Evolutionary conservation across 64 coral and sea anemone genomes (phyloP), one percentile per base, ranked within the genome.

Genomic region (Dendrophyllia cribrosa): DNA sequence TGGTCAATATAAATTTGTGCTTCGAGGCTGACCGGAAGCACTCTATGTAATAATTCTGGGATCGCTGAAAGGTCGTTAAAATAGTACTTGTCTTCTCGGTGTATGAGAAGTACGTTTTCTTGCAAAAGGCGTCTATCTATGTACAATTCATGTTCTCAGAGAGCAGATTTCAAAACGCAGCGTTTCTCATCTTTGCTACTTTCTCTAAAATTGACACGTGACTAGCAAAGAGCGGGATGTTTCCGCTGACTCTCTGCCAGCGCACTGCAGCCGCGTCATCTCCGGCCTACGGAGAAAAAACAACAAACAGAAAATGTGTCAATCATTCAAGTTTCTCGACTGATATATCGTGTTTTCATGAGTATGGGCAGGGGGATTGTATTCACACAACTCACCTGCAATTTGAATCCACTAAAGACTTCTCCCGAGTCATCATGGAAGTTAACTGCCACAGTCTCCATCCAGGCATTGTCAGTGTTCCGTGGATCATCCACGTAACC

Each of bases 161-260:
- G 7, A 24, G 7, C 10, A 14, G 43, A 45, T 26, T 62, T 82
- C n/a, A 98, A 82, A 98, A 98, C 49, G 94, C 83, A 26, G 97
- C 97, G 21, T 95, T 85, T 87, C 94, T 93, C 75, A 98, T 77
- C 24, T 88, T 95, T 22, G 97, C 94, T 4, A 98, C 97, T 91
- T 94, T 98, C 53, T 98, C 97, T 12, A 98, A 72, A 51, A 98
- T 98, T 9, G 94, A 81, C 70, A 96, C 84, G 88, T 98, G 97
- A 88, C 91, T 98, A 50, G 97, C 97, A 88, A 96, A 98, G 0
- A 98, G 88, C 51, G 97, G 97, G 43, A 98, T 98, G 71, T 98
- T 98, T 22, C 97, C 97, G 69, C 97, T 98, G 87, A 98, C 97
- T 71, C 97, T 74, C 75, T 98, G 97, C 97, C 97, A 98, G 59